Evolutionary conservation across 2,113 vertebrate species (phyloP).

Genomic region (Micromys minutus): DNA sequence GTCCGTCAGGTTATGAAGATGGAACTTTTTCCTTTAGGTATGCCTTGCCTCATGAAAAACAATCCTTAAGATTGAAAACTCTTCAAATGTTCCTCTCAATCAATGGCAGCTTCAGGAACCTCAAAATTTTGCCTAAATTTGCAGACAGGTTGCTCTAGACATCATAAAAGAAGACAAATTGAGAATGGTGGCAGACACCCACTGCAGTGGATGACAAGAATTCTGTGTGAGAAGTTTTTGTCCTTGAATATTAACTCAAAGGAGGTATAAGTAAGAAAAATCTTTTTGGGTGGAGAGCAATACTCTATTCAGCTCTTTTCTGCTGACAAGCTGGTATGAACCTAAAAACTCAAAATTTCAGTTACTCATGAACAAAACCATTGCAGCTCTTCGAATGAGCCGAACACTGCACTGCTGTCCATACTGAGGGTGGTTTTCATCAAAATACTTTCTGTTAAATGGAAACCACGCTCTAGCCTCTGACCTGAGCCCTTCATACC

Average conservation of each 20-base stretch:
- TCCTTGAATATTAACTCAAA: background rate
- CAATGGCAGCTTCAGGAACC: background rate
- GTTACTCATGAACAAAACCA: background rate
- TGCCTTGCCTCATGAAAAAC: background rate
- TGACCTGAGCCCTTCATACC: background rate
- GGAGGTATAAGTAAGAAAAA: background rate
- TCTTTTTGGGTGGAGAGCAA: rapidly evolving
- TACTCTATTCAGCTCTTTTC: background rate
- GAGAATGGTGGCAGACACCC: rapidly evolving
- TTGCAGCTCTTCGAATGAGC: background rate
- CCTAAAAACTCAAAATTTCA: background rate
- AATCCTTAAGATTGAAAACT: background rate
- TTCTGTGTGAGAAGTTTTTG: background rate
- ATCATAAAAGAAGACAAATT: background rate
- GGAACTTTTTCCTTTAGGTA: background rate
- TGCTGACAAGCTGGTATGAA: background rate
- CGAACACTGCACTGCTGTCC: background rate
- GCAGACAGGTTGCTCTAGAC: background rate
- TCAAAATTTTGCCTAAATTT: background rate
- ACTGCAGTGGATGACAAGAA: background rate
- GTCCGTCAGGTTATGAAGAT: background rate
- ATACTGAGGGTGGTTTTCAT: background rate
- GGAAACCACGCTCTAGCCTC: background rate
- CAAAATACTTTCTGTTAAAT: background rate
- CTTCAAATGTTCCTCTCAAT: background rate